Conservation (phyloP, 1,140 invertebrate species). For the Caerostris darwini region DNA sequence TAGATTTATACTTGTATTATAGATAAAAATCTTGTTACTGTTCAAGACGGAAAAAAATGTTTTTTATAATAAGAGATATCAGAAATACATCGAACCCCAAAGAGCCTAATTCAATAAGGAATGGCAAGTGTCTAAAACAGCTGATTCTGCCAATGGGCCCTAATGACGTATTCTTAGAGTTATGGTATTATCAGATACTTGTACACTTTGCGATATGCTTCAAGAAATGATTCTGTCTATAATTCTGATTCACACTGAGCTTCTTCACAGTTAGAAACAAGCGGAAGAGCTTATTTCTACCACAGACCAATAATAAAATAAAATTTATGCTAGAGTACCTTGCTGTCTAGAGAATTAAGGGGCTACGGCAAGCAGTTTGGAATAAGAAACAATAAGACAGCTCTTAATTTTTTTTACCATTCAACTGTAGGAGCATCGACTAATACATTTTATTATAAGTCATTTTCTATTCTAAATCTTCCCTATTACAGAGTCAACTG, state of each 20-base stretch:
- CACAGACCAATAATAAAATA: constrained; percentile 33
- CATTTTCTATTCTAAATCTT: constrained; percentile 63
- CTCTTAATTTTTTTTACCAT: constrained; percentile 53
- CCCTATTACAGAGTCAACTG: constrained; percentile 52
- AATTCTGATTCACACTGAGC: neutral
- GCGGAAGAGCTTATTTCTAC: constrained; percentile 25
- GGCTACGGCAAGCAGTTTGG: constrained; percentile 20
- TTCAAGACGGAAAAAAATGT: too few species aligned
- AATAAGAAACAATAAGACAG: constrained; percentile 54
- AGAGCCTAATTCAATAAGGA: too few species aligned
- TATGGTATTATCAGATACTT: too few species aligned
- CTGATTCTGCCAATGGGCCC: too few species aligned
- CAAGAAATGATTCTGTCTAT: neutral
- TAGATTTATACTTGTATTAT: too few species aligned
- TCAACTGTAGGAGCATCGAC: constrained; percentile 33
- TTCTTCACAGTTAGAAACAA: constrained; percentile 36
- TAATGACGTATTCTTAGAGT: too few species aligned
- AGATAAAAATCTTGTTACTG: too few species aligned
- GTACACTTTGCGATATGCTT: neutral
- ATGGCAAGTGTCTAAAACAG: too few species aligned
- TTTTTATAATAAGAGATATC: too few species aligned
- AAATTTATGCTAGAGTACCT: constrained; percentile 35
- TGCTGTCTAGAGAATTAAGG: constrained; percentile 27
- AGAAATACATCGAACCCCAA: too few species aligned
- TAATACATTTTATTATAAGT: constrained; percentile 59